Base-by-base conservation (phyloP, 2,113 vertebrate species). In the Andinoacara biseriatus region DNA sequence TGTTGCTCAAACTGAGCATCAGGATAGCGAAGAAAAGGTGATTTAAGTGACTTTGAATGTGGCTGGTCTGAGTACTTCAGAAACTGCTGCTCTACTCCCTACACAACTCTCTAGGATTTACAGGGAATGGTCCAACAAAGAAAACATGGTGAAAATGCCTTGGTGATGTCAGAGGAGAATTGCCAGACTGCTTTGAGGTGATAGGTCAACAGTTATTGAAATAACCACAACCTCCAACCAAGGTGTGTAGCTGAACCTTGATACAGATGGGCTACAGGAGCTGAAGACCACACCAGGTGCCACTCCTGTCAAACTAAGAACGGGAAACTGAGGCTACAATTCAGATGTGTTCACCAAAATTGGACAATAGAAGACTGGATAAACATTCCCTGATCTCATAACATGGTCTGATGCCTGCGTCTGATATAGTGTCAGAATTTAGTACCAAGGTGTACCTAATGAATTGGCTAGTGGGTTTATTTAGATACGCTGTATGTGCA, bases 401-500 rank as follows among this genome's bases (percentile, higher is more conserved):
- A 56, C 9, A 20, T n/a, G 54, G 54, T 22, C 20, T n/a, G 54
- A 56, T n/a, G n/a, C 20, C 20, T 10, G 20, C 5, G 9, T 56
- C 20, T n/a, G 3, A 56, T 56, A 10, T 10, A 8, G 9, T n/a
- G 20, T 56, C 35, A 38, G 35, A 38, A 38, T 38, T 38, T 10
- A 38, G 8, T 38, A 38, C 5, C 40, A 49, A 49, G 24, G 40
- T 49, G 0, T 29, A 29, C 24, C 13, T 43, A 43, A 14, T 14
- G 17, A 49, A 43, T 49, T 17, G 24, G 40, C 24, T 11, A 5
- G 40, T 69, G 15, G 43, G 43, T 72, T 31, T 52, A 69, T 20
- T 69, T 69, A 17, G 46, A 49, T 6, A 52, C 5, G 52, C 24
- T 57, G n/a, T n/a, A n/a, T 56, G 26, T 59, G 54, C 43, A 14